These are phyloP conservation scores for Micromys minutus DNA, from an alignment of 2,113 vertebrate genomes.

Conservation along the genomic window DNA sequence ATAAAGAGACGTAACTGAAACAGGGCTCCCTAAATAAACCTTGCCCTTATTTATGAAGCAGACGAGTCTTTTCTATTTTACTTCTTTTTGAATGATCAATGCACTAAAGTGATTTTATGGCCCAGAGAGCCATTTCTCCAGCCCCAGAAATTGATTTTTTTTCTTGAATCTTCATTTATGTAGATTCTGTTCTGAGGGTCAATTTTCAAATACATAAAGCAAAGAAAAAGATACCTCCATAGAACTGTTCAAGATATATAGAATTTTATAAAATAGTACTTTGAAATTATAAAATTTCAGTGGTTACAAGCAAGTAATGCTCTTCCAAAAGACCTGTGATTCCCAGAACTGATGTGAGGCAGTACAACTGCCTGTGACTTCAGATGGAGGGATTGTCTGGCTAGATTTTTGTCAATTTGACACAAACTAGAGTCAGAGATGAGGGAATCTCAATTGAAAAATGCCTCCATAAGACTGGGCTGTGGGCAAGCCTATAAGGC, in stretches of 20 bases:
- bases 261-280: neutral
- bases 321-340: neutral
- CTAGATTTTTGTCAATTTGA: neutral
- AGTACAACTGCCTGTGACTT: neutral
- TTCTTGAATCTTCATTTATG: neutral
- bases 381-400: neutral
- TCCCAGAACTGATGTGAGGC: too few species aligned
- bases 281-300: neutral
- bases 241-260: slow-evolving; percentile 24
- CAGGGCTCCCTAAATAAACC: slow-evolving; percentile 36
- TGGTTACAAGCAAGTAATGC: neutral
- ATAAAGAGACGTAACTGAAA: slow-evolving; percentile 22
- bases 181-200: neutral
- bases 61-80: neutral
- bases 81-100: neutral
- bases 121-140: neutral
- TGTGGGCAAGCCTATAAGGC: neutral
- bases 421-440: neutral
- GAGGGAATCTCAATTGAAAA: neutral
- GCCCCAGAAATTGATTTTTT: neutral
- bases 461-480: neutral
- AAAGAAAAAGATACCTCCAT: neutral
- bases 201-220: neutral
- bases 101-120: neutral
- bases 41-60: neutral